These are phyloP conservation scores for Xenopus petersii DNA, from an alignment of 2,797 vertebrate species.

Conservation along the genomic window DNA sequence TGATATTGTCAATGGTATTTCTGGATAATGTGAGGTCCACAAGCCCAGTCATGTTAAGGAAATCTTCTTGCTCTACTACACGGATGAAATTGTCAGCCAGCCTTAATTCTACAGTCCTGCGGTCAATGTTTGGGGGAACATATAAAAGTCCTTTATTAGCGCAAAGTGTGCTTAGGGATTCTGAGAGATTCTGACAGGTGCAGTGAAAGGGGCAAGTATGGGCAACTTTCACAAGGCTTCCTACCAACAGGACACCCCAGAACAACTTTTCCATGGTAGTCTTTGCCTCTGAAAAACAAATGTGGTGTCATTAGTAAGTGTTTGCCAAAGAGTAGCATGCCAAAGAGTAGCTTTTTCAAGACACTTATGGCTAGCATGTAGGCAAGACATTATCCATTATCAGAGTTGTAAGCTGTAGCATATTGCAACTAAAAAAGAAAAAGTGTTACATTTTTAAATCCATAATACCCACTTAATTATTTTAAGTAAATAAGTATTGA, in stretches of 20 bases:
- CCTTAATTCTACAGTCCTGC: conserved; percentile 86
- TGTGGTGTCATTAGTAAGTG: neutral
- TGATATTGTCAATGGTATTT: conserved; percentile 82
- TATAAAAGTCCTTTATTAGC: conserved; percentile 90
- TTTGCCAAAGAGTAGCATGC: no score
- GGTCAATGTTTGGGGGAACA: conserved; percentile 86
- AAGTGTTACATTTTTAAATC: no score
- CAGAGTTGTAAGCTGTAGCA: no score
- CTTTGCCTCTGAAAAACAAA: conserved; percentile 11
- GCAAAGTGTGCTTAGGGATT: conserved; percentile 89
- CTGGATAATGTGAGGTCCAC: conserved; percentile 88
- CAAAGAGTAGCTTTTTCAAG: no score
- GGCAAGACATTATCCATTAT: no score
- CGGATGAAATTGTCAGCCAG: conserved; percentile 90
- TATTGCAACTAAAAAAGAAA: no score
- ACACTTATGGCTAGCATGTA: no score
- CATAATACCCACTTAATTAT: no score
- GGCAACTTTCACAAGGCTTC: conserved; percentile 57
- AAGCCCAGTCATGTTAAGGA: conserved; percentile 87
- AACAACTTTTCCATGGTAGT: conserved; percentile 62
- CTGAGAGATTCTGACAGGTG: conserved; percentile 88
- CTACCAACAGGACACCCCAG: conserved; percentile 59
- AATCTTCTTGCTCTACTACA: conserved; percentile 78
- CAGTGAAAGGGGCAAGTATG: conserved; percentile 87
- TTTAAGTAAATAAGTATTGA: no score